Base-by-base conservation (phyloP, 2,888 invertebrate species). In the Notodonta dromedarius region DNA sequence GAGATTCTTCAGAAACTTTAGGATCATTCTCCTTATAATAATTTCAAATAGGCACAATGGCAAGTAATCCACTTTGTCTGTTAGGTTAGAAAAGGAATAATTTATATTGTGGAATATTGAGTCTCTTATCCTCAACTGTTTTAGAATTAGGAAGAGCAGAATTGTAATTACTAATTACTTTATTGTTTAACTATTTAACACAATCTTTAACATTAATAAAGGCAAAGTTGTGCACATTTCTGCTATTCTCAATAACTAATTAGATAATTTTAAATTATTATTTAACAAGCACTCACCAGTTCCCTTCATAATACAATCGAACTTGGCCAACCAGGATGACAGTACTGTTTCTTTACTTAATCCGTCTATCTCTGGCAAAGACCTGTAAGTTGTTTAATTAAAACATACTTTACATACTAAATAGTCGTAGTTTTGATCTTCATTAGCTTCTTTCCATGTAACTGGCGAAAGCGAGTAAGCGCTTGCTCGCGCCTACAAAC, bases 241-340 rank as follows among this genome's bases (percentile, higher is more conserved):
- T 54, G 39, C 54, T 54, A 11, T 39, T 39, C 54, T 35, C 9
- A 5, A 35, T 35, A 32, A 13, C 5, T 53, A 4, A 13, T 9
- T 11, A 24, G 7, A 24, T 24, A 51, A 11, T 42, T 11, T 9
- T 9, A 1, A 11, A 42, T 11, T 9, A 11, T 0, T 46, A 46
- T 46, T 46, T 46, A 5, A 13, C 16, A 55, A 55, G 39, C 11
- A 85, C 91, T 90, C 82, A 94, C 94, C 94, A 58, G 94, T 96
- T 91, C 98, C 98, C 93, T 98, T 98, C 89, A 99, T 96, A 85
- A 99, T 99, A 90, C 99, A 98, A 94, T 99, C 99, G 90, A 99
- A 99, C 91, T 99, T 99, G 61, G 99, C 98, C 96, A 99, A 97
- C 99, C 99, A 99, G 54, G 99, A 99, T 70, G 98, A 98, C 73